Conservation (phyloP, 2,113 vertebrate genomes). For the Megaleporinus macrocephalus region DNA sequence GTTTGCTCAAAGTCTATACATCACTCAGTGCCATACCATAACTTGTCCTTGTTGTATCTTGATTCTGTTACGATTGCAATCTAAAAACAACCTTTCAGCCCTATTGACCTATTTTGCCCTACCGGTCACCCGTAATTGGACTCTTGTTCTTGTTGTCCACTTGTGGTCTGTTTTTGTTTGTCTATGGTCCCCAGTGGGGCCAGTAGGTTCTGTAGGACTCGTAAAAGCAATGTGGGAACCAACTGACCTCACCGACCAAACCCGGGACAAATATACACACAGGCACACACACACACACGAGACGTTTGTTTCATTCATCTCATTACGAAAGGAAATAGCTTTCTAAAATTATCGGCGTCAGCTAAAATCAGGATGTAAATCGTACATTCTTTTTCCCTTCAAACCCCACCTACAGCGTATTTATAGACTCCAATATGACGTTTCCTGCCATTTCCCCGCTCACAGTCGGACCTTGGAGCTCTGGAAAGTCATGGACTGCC, state of each 20-base stretch:
- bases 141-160: neutral
- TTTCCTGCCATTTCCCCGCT: slow-evolving; percentile 55
- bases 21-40: too few relatives aligned
- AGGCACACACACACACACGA: slow-evolving; percentile 58
- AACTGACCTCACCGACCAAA: slow-evolving; percentile 60
- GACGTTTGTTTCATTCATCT: slow-evolving; percentile 71
- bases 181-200: neutral
- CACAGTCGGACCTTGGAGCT: slow-evolving; percentile 15
- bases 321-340: slow-evolving; percentile 77
- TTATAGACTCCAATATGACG: slow-evolving; percentile 71
- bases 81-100: too few relatives aligned
- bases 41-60: too few relatives aligned
- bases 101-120: neutral
- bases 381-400: slow-evolving; percentile 73
- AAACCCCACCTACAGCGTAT: slow-evolving; percentile 72
- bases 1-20: too few relatives aligned
- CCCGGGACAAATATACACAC: slow-evolving; percentile 52
- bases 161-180: neutral
- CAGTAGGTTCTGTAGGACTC: neutral
- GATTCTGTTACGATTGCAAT: too few relatives aligned
- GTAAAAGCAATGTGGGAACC: slow-evolving; percentile 60
- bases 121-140: neutral
- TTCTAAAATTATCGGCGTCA: slow-evolving; percentile 78
- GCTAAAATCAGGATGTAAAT: slow-evolving; percentile 80
- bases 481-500: slow-evolving; percentile 2